phyloP scores from a whole-genome alignment of 2,797 vertebrate species.

The Girardinus metallicus region DNA sequence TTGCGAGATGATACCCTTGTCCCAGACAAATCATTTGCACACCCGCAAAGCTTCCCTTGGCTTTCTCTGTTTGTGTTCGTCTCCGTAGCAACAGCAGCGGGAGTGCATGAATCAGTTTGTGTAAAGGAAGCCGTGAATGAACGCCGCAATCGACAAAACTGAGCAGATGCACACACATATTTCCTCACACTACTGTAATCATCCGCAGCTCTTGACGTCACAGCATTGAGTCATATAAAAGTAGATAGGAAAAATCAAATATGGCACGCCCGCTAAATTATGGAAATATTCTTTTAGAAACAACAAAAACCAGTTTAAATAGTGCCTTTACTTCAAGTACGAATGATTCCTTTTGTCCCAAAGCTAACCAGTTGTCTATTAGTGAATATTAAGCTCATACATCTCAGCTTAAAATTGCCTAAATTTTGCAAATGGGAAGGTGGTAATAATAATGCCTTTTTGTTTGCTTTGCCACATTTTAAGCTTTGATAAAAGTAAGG shows the following conservation, averaged over 20 bases:
- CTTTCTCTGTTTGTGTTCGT: slow-evolving; percentile 52
- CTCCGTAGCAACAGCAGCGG: slow-evolving; percentile 53
- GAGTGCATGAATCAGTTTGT: slow-evolving; percentile 34
- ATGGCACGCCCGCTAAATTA: background rate
- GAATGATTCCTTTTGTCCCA: background rate
- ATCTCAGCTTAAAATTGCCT: background rate
- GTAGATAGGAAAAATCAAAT: background rate
- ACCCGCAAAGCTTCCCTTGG: slow-evolving; percentile 19
- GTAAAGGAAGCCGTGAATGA: slow-evolving; percentile 31
- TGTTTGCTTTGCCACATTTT: background rate
- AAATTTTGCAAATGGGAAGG: background rate
- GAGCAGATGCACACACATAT: slow-evolving; percentile 10
- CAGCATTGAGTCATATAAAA: slow-evolving; percentile 20
- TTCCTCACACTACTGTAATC: slow-evolving; percentile 35
- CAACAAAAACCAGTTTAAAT: background rate
- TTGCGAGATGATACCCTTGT: background rate
- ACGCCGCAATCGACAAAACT: slow-evolving; percentile 11
- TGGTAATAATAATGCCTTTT: background rate
- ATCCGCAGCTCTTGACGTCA: slow-evolving; percentile 35
- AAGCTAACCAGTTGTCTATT: background rate
- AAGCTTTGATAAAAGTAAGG: background rate
- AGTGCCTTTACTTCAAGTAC: background rate
- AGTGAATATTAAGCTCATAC: background rate
- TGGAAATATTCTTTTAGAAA: background rate
- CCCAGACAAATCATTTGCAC: slow-evolving; percentile 34